A percentile compares a stretch with the other conserved stretches of the same genome.
Conservation (phyloP, 2,113 vertebrate species). For the Perca fluviatilis region DNA sequence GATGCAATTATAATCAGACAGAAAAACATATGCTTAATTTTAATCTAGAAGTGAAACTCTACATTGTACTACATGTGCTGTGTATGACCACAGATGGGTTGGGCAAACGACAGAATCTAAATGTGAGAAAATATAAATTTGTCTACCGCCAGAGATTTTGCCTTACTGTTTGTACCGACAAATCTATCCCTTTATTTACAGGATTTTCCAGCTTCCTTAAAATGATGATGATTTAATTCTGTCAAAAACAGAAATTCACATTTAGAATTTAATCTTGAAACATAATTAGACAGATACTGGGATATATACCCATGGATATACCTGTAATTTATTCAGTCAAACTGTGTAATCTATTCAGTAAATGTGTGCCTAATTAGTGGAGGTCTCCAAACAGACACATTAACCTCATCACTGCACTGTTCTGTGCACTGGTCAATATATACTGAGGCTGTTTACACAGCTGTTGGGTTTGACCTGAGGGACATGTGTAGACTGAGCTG, state of each 20-base stretch:
- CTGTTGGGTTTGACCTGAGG: constrained; percentile 29
- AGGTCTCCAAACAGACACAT: not conserved
- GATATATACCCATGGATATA: no score
- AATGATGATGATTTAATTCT: not conserved
- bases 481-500: not conserved
- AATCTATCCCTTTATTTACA: not conserved
- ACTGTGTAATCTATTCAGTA: not conserved
- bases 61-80: not conserved
- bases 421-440: constrained; percentile 7
- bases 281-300: not conserved
- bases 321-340: not conserved
- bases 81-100: not conserved
- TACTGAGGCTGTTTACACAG: constrained; percentile 17
- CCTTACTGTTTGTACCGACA: not conserved
- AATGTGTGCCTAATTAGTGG: not conserved
- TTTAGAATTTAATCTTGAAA: not conserved
- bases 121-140: not conserved
- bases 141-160: not conserved
- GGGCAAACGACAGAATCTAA: not conserved
- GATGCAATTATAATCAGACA: not conserved
- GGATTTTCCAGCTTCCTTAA: not conserved
- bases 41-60: not conserved
- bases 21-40: not conserved
- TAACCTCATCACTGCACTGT: not conserved
- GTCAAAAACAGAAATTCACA: not conserved